Evolutionary conservation across 2,113 vertebrate species (phyloP).

Genomic region (Pelusios castaneus): DNA sequence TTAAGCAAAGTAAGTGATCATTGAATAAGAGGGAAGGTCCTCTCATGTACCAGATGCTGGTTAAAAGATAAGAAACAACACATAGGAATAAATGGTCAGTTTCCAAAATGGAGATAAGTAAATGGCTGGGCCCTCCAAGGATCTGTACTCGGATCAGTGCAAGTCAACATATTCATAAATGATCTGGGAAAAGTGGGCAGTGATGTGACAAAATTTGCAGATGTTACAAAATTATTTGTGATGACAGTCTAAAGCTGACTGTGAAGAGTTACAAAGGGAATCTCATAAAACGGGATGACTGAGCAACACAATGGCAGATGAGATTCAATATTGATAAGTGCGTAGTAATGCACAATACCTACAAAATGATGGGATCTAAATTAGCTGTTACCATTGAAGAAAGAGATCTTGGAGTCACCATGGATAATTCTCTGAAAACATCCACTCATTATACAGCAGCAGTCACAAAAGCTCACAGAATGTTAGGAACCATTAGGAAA

Average conservation of each 20-base stretch:
- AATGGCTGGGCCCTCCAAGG: background rate
- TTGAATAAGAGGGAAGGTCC: background rate
- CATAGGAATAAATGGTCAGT: background rate
- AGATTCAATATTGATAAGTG: too few relatives aligned
- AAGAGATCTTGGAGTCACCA: background rate
- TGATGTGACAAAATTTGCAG: background rate
- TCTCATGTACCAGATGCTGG: background rate
- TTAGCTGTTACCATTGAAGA: too few relatives aligned
- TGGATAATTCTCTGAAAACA: background rate
- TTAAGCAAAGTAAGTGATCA: background rate
- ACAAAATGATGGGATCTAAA: too few relatives aligned
- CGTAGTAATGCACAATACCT: too few relatives aligned
- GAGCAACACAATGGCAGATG: too few relatives aligned
- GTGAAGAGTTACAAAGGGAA: too few relatives aligned
- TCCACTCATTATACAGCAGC: background rate
- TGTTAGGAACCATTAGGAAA: background rate
- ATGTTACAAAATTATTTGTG: background rate
- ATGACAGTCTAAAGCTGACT: too few relatives aligned
- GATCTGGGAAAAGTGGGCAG: background rate
- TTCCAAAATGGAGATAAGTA: background rate
- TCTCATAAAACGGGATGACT: too few relatives aligned
- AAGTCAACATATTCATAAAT: background rate
- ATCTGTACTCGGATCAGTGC: background rate
- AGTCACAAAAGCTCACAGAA: background rate
- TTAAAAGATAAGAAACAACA: background rate